Evolutionary conservation across 2,888 invertebrate genomes (phyloP), one percentile per base, ranked within the genome.

Genomic region (Diaphora mendica): DNA sequence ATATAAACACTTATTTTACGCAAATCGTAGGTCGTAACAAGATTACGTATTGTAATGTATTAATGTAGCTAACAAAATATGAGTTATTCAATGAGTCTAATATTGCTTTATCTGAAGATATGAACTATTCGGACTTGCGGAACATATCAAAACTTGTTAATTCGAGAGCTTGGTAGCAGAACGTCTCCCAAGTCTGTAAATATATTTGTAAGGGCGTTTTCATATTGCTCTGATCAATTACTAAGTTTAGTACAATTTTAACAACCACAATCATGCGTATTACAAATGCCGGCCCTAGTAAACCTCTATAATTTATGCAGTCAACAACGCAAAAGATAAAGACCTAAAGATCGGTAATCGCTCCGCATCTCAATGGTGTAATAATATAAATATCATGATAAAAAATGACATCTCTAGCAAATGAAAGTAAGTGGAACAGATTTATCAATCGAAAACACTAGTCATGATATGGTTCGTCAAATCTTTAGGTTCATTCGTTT

Each of bases 391-490:
- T 39, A 39, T 39, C 2, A 7, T 15, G 13, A 42, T 42, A 51
- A 55, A 55, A 55, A 55, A 55, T n/a, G 5, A 55, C 51, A 55
- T 55, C n/a, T n/a, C 0, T 23, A 3, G 26, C 59, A 59, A 59
- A 59, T 13, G 3, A 55, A 55, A 55, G 55, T 55, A 26, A 59
- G 59, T 59, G 59, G 23, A 55, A n/a, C 11, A 23, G 2, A 55
- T n/a, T 77, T 79, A 81, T 81, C 72, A 77, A 79, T 75, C 71
- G 70, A 75, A 81, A 76, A 72, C 51, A 83, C 77, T 74, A 82
- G 82, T 82, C 83, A 82, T 74, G 81, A 77, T 67, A 73, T 71
- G 77, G 75, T 83, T 81, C 79, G 73, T 75, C 71, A 79, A 75
- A 79, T 77, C 70, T 62, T 70, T 79, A 71, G 71, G 77, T 62